Conservation (phyloP, 2,888 invertebrate genomes). For the Platynereis dumerilii region DNA sequence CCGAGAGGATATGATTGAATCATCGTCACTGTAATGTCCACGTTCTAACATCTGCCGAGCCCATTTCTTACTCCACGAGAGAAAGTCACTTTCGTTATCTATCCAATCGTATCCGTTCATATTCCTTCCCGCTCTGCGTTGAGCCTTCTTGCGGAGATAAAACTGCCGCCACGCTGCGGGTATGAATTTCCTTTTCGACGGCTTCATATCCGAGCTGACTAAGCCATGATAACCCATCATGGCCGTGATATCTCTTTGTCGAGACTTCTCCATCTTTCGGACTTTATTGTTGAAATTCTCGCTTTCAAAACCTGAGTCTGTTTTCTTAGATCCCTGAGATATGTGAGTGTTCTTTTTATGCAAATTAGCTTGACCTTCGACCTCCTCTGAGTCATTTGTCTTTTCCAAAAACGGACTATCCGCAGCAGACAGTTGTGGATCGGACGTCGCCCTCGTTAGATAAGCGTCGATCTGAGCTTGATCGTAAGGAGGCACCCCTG, state of each 20-base stretch:
- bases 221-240: neutral
- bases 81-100: neutral
- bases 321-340: conserved; percentile 1
- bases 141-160: neutral
- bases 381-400: neutral
- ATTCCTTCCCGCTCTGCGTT: neutral
- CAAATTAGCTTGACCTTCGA: neutral
- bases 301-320: conserved; percentile 15
- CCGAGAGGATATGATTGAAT: conserved; percentile 3
- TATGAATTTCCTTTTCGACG: neutral
- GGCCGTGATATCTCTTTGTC: neutral
- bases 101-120: neutral
- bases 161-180: neutral
- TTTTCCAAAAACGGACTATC: neutral
- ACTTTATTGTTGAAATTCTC: neutral
- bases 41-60: conserved; percentile 1
- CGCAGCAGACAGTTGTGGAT: neutral
- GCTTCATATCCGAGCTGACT: neutral
- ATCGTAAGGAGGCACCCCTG: no score
- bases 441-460: neutral
- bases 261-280: neutral
- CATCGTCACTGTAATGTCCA: conserved; percentile 4
- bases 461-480: no score
- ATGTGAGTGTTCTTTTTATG: neutral
- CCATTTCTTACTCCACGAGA: neutral